Base-by-base conservation (phyloP, 2,113 vertebrate species). In the Scytalopus superciliaris region DNA sequence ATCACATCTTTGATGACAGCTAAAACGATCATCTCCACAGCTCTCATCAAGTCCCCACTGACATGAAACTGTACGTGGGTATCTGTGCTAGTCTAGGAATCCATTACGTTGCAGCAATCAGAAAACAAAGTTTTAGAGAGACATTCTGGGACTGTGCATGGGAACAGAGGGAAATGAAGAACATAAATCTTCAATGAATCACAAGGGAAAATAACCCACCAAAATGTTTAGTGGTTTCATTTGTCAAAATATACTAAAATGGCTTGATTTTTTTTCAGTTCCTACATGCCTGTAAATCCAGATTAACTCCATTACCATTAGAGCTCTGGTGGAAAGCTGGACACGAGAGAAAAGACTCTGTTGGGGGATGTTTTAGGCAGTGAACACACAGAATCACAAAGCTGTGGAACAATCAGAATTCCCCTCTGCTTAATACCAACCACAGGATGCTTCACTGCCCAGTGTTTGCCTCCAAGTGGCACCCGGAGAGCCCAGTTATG, bases 1-100 rank as follows among this genome's bases (percentile, higher is more conserved):
- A 75, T 92, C 95, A 69, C 64, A 59, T 7, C 64, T 42, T 70
- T 77, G 92, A 87, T 87, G 96, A 96, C 93, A 97, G 90, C 85
- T 88, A 87, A 87, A 97, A 92, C 81, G 66, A 45, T 73, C 21
- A 6, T 67, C 93, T 90, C 57, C 16, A 62, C 14, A 74, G 7
- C 40, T 59, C 82, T 73, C 80, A 50, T 39, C 68, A 31, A 42
- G 80, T 60, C 96, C 95, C 70, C 37, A 42, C 67, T 45, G 44
- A 86, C 50, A 73, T n/a, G 45, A 77, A 84, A 77, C 37, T 67
- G 75, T 49, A 42, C 60, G 8, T 4, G 40, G 53, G 70, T 69
- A 84, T 75, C 55, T 75, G 44, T 74, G 74, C 66, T 56, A 40
- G 44, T 40, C 73, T 50, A 47, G 69, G 52, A 92, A 86, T 18